Evolutionary conservation across 1,140 invertebrate genomes (phyloP).

Genomic region (Drosophila lacteicornis): DNA sequence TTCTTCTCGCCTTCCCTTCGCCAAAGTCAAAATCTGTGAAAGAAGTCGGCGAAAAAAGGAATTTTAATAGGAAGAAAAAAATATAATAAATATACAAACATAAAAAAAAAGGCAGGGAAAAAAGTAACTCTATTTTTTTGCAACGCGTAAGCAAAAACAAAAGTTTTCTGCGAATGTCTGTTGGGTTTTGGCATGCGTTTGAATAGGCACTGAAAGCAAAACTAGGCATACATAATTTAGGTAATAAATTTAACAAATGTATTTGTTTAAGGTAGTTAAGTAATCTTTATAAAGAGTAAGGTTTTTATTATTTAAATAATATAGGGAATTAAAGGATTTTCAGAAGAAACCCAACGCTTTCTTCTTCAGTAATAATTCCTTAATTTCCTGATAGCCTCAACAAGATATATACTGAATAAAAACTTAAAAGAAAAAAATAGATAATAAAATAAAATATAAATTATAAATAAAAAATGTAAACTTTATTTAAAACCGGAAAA

Average conservation of each 20-base stretch:
- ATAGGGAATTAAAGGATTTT: too few species aligned
- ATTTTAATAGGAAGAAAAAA: constrained; percentile 60
- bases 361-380: too few species aligned
- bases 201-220: constrained; percentile 1
- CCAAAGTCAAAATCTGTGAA: constrained; percentile 66
- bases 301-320: too few species aligned
- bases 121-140: constrained; percentile 53
- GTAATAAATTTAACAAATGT: background rate
- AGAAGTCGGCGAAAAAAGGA: constrained; percentile 37
- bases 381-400: too few species aligned
- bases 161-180: constrained; percentile 51
- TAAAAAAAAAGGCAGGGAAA: constrained; percentile 12
- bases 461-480: background rate
- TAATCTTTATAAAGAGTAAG: too few species aligned
- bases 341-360: too few species aligned
- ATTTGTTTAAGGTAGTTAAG: too few species aligned
- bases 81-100: constrained; percentile 12
- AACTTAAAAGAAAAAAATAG: too few species aligned
- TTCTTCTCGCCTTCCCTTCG: constrained; percentile 38
- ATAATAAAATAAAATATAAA: background rate
- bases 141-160: constrained; percentile 61
- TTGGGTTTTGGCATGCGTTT: background rate
- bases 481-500: background rate
- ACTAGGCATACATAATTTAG: background rate
- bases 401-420: too few species aligned